Evolutionary conservation across 2,888 invertebrate species (phyloP), one percentile per base, ranked within the genome.

Genomic region (Thereva unica): DNA sequence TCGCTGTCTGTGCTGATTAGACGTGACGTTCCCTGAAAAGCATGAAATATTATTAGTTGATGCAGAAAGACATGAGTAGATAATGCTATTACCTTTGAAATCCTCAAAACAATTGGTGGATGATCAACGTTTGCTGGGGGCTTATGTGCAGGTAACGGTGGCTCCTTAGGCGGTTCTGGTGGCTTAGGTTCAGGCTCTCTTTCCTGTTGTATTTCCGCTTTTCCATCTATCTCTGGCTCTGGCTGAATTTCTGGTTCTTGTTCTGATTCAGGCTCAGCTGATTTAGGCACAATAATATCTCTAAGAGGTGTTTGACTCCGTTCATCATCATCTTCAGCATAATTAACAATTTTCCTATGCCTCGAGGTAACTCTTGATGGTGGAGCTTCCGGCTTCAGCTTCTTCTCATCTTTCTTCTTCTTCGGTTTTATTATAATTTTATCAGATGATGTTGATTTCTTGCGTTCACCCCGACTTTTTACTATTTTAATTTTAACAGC

Each of bases 41-140:
- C 55, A 57, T 70, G 42, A 55, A 23, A 47, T 35, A 23, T 4
- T 42, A 50, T 38, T n/a, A 45, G 59, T 23, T 2, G 23, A 23
- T 23, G 2, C 1, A 23, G 23, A 23, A 23, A 23, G 23, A 23
- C 23, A 23, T 23, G 23, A 23, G 2, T 23, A 23, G 23, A 23
- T 23, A 23, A 23, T 23, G 1, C 6, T 1, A 10, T 76, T 72
- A 81, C 89, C 82, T 93, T 91, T 72, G 92, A 93, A 85, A 94
- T 94, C 82, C 93, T 85, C 71, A 94, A 82, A 64, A 93, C 93
- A 76, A 94, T 94, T 35, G 93, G 93, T 52, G 93, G 92, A 78
- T 90, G 88, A 72, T 82, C 82, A 67, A 73, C 68, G 4, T 78
- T 78, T 37, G 78, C 76, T 68, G 78, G 78, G 40, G 77, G 71